Conservation (phyloP, 2,113 vertebrate species). For the Athene cunicularia region DNA sequence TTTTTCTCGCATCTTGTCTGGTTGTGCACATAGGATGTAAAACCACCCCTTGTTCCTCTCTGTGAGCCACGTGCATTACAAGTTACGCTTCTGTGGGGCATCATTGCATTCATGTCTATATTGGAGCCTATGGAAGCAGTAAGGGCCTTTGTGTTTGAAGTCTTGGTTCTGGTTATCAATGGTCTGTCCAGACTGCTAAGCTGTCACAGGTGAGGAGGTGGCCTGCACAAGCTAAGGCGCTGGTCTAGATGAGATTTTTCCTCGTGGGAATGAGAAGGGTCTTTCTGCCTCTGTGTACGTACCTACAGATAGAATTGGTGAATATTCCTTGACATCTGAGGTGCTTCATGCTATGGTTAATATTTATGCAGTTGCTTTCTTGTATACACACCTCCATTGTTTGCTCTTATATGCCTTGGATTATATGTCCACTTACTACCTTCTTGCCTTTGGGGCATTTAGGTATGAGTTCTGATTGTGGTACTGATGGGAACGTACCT, state of each 20-base stretch:
- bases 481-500: not conserved
- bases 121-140: not conserved
- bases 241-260: not conserved
- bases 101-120: not conserved
- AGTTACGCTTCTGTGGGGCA: not conserved
- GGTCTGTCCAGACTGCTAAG: not conserved
- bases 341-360: not conserved
- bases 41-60: not conserved
- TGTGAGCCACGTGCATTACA: not conserved
- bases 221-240: not conserved
- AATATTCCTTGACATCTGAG: not conserved
- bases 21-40: not conserved
- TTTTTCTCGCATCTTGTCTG: not conserved
- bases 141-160: not conserved
- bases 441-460: not conserved
- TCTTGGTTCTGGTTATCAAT: not conserved
- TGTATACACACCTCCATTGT: not conserved
- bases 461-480: not conserved
- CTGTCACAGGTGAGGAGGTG: not conserved
- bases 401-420: not conserved
- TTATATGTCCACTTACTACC: not conserved
- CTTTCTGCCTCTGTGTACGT: not conserved
- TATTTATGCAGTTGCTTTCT: not conserved
- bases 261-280: not conserved
- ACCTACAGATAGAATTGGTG: not conserved